Evolutionary conservation across 1,140 invertebrate genomes (phyloP), one percentile per base, ranked within the genome.

Genomic region (Hycleus cichorii): DNA sequence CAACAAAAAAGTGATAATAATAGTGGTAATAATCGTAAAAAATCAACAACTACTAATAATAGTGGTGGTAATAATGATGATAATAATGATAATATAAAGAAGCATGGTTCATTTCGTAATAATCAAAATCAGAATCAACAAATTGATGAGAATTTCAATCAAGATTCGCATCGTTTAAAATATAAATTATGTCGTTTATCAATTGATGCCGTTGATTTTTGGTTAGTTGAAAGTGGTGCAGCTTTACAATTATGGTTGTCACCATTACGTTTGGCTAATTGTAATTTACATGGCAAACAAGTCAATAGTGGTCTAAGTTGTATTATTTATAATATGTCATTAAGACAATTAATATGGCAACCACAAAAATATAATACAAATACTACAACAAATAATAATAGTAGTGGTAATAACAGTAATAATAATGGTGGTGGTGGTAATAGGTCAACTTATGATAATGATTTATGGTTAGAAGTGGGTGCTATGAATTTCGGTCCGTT

Each of bases 391-490:
- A 68, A 72, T 55, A 62, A 56, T 47, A 73, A 70, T 67, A 68
- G 62, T 62, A 55, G 54, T 27, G 26, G 2, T 51, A 62, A 52
- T 4, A 76, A 80, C 55, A 18, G 1, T 18, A 68, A 72, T 55
- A 62, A 56, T 47, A 72, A 70, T 67, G 67, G 62, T 62, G 59
- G 54, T 27, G 43, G 9, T 51, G 64, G 55, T 4, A 76, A 81
- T 56, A 18, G 18, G 2, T 18, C 18, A 18, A 18, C 18, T 18
- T 18, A 18, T 18, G 74, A 82, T 48, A 80, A 75, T 43, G 89
- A 91, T 60, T 80, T 86, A 51, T 98, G 95, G 95, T 79, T 98
- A 2, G 95, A 97, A 74, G 91, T 95, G 4, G 94, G 93, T 3
- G 89, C 87, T n/a, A 77, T 95, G 0, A 86, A 87, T 10, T 77